Evolutionary conservation across 37 sponge, comb jelly and placozoan genomes (phyloP), one percentile per base, ranked within the genome.

Genomic region (Agelas oroides): DNA sequence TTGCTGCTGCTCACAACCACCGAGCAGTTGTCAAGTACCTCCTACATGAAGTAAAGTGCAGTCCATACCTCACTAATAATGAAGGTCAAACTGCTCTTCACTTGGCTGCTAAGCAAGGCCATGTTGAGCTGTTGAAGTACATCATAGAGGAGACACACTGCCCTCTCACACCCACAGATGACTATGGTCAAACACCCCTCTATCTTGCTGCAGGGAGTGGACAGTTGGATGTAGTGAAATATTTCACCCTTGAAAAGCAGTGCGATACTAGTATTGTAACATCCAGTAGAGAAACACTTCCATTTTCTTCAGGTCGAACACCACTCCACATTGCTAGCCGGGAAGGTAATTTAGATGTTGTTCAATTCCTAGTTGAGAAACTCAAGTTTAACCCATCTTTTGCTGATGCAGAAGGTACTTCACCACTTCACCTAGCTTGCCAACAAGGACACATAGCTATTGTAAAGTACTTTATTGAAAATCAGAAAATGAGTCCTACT

Each of bases 291-390:
- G 46, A 46, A 46, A 46, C 46, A 46, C 6, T 46, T 46, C 6
- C 46, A 46, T 46, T 8, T 46, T 46, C 68, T 34, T 31, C 68
- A 13, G 82, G 82, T 28, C 53, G 82, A 39, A 30, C 75, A 52
- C 65, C 73, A 21, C 40, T 83, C n/a, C 84, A 73, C 65, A 63
- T 61, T 72, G 84, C 75, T 31, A 28, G 71, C 32, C 73, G 75
- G 16, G 40, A 61, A 53, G 84, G 84, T 15, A 54, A 74, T 54
- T 55, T 83, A 19, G 27, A 83, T 28, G 35, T 83, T 8, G 65
- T 74, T 60, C 72, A 46, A 61, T 73, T 73, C 54, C 34, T 83
- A 35, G 53, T 72, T 13, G 82, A 81, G 1, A 2, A 81, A 16
- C 69, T 69, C 19, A 31, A 53, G 39, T 73, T 37, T 38, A 40